Conservation (phyloP, 1,140 invertebrate species). For the Leptopilina boulardi region DNA sequence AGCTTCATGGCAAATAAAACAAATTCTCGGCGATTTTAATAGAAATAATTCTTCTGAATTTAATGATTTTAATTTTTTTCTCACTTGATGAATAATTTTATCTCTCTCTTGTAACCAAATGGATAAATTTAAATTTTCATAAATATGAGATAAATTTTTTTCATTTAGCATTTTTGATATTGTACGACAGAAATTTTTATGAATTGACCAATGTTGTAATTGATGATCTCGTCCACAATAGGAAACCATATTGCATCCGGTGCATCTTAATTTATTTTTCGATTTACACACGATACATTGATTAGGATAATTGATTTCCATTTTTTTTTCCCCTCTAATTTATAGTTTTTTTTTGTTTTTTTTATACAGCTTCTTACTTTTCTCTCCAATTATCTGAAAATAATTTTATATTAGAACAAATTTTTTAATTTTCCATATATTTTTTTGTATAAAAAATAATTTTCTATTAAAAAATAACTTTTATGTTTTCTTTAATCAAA, state of each 20-base stretch:
- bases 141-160: not conserved
- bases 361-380: too few relatives aligned
- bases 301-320: not conserved
- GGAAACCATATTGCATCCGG: not conserved
- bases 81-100: not conserved
- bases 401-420: too few relatives aligned
- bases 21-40: not conserved
- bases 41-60: not conserved
- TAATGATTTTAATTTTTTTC: not conserved
- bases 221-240: not conserved
- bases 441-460: too few relatives aligned
- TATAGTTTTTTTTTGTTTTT: not conserved
- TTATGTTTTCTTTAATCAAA: too few relatives aligned
- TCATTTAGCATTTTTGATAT: not conserved
- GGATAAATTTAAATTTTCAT: not conserved
- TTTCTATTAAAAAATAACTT: too few relatives aligned
- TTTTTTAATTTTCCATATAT: too few relatives aligned
- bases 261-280: conserved; percentile 14
- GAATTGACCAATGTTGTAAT: not conserved
- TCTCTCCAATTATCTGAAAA: too few relatives aligned
- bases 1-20: not conserved
- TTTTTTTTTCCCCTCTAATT: not conserved
- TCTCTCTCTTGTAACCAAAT: not conserved
- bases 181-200: not conserved
- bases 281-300: not conserved